A percentile compares a stretch with the other conserved stretches of the same genome.
Evolutionary conservation across 1,140 invertebrate species (phyloP).

Genomic region (Stenopsyche tienmushanensis): DNA sequence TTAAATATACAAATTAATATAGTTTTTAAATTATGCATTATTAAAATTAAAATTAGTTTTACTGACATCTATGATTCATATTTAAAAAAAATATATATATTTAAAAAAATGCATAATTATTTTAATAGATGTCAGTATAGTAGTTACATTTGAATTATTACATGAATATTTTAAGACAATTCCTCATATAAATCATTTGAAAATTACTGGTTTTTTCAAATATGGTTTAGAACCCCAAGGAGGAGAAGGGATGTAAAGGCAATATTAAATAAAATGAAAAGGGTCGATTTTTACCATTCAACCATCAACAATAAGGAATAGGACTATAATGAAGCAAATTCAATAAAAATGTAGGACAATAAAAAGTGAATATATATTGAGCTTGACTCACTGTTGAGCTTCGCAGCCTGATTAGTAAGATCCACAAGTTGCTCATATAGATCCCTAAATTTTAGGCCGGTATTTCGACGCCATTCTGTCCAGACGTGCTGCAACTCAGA

Average conservation of each 20-base stretch:
- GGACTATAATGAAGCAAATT: background rate
- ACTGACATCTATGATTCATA: background rate
- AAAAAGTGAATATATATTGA: too few relatives aligned
- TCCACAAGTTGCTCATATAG: conserved; percentile 81
- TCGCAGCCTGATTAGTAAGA: conserved; percentile 84
- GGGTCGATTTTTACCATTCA: too few relatives aligned
- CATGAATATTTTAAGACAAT: background rate
- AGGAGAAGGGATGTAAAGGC: too few relatives aligned
- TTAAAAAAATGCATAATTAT: background rate
- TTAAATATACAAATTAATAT: too few relatives aligned
- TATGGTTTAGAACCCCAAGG: too few relatives aligned
- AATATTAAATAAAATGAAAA: too few relatives aligned
- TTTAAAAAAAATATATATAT: conserved; percentile 17
- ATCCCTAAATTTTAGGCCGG: conserved; percentile 75
- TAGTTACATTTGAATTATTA: background rate
- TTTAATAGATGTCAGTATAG: conserved; percentile 3
- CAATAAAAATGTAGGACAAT: background rate
- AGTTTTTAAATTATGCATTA: too few relatives aligned
- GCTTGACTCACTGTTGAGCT: conserved; percentile 79
- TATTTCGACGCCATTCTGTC: conserved; percentile 83
- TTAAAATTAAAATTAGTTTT: conserved; percentile 1
- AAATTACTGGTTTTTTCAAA: too few relatives aligned
- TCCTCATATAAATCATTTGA: background rate
- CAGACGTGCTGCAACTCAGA: conserved; percentile 83
- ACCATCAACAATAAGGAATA: too few relatives aligned